A percentile compares a stretch with the other conserved stretches of the same genome.
Conservation (phyloP, 1,140 invertebrate genomes). For the Cataglyphis hispanica region DNA sequence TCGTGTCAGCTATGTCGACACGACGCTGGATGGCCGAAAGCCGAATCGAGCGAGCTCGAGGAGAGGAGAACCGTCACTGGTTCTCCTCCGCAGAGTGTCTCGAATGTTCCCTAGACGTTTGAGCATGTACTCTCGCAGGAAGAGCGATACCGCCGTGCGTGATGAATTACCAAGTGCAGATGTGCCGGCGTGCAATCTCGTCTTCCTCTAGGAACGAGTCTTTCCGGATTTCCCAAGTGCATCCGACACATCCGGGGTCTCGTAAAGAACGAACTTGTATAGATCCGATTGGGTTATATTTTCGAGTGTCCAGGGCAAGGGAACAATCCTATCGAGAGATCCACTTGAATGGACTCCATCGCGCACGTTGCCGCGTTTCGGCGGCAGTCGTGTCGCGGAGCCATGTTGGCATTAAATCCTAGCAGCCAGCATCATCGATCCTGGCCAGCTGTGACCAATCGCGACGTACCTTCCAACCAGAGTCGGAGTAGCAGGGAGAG, state of each 20-base stretch:
- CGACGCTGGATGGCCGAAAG: constrained; percentile 74
- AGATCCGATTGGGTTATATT: not conserved
- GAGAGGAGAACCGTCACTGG: not conserved
- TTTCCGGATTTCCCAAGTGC: not conserved
- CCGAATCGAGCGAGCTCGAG: constrained; percentile 49
- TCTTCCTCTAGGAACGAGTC: constrained; percentile 2
- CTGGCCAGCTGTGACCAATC: constrained; percentile 78
- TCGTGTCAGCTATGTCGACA: constrained; percentile 25
- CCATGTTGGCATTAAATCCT: constrained; percentile 66
- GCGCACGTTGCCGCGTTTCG: constrained; percentile 14
- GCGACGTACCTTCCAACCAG: constrained; percentile 61
- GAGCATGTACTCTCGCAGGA: not conserved
- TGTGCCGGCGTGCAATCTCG: not conserved
- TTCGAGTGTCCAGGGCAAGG: not conserved
- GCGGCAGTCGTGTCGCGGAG: constrained; percentile 22
- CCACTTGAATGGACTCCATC: not conserved
- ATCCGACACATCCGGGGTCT: not conserved
- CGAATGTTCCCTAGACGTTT: not conserved
- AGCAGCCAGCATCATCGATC: constrained; percentile 78
- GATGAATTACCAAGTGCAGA: not conserved
- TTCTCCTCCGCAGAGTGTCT: constrained; percentile 3
- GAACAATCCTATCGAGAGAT: constrained; percentile 22
- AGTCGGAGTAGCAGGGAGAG: constrained; percentile 16
- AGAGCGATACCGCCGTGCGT: not conserved
- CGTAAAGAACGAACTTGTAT: not conserved